phyloP scores from a whole-genome alignment of 2,113 vertebrate species.

The Myiagra hebetior region DNA sequence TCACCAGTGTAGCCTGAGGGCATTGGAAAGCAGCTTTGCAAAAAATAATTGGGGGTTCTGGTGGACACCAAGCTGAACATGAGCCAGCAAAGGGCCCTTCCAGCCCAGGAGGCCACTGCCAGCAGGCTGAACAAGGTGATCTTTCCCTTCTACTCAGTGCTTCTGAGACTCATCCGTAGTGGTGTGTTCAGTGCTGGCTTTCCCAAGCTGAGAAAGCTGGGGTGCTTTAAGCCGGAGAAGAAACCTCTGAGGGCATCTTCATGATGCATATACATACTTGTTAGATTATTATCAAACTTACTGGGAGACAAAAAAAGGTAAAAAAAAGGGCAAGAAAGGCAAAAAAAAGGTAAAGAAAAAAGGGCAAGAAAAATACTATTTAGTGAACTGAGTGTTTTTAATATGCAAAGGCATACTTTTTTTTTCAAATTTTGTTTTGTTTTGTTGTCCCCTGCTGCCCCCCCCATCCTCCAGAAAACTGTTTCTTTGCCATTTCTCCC shows the following conservation, averaged over 20 bases:
- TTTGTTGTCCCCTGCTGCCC: background rate
- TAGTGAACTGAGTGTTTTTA: background rate
- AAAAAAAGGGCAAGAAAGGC: background rate
- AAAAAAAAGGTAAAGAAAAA: background rate
- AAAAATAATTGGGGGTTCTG: background rate
- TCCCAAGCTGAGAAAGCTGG: background rate
- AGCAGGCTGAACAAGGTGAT: background rate
- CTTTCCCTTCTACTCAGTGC: background rate
- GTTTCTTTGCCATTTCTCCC: background rate
- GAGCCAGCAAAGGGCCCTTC: background rate
- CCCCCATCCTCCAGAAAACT: background rate
- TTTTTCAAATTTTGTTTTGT: background rate
- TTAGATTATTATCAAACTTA: background rate
- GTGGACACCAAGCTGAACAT: background rate
- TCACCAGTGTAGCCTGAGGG: background rate
- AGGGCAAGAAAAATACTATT: background rate
- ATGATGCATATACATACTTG: background rate
- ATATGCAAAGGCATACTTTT: background rate
- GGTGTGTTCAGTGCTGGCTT: background rate
- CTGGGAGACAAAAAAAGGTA: fast-evolving
- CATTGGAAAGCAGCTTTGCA: background rate
- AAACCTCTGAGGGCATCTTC: background rate
- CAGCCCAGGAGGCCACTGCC: background rate
- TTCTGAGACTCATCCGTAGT: background rate
- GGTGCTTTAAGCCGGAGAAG: background rate